phyloP scores from a whole-genome alignment of 1,140 invertebrate species.

The Scaptomyza graminum region DNA sequence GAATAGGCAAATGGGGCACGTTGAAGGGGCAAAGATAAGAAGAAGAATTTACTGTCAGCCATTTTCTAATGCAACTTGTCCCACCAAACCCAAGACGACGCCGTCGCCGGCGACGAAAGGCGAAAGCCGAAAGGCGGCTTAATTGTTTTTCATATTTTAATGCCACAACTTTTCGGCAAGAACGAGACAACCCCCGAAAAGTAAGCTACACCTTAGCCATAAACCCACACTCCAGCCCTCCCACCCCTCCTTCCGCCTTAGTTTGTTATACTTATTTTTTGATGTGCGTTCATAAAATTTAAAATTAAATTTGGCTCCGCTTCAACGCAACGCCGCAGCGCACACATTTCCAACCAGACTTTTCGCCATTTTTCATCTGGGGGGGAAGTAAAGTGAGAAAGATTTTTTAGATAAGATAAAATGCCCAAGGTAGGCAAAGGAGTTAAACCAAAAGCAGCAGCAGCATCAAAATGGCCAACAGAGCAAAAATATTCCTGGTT shows the following conservation, averaged over 20 bases:
- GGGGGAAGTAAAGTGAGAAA: constrained; percentile 1
- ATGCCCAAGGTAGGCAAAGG: constrained; percentile 35
- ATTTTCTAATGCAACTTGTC: constrained; percentile 53
- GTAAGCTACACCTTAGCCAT: not conserved
- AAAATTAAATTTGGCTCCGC: constrained; percentile 73
- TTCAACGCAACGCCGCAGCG: constrained; percentile 40
- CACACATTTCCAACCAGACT: constrained; percentile 63
- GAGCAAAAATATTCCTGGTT: constrained; percentile 28
- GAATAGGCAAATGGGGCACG: constrained; percentile 20
- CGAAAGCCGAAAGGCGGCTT: constrained; percentile 36
- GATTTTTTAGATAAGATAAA: constrained; percentile 22
- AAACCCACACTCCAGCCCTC: too few species aligned
- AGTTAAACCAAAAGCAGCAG: constrained; percentile 23
- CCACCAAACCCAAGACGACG: constrained; percentile 33
- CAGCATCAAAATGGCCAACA: constrained; percentile 25
- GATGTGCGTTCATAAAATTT: constrained; percentile 78
- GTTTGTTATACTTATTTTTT: constrained; percentile 54
- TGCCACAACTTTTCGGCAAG: constrained; percentile 56
- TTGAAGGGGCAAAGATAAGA: constrained; percentile 22
- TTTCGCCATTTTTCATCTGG: constrained; percentile 65
- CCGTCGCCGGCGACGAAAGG: not conserved
- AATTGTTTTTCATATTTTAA: constrained; percentile 80
- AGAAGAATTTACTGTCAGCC: constrained; percentile 56
- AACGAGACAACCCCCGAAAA: constrained; percentile 34
- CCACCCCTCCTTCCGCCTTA: not conserved